Conservation (phyloP, 2,113 vertebrate genomes). For the Haemorhous mexicanus region DNA sequence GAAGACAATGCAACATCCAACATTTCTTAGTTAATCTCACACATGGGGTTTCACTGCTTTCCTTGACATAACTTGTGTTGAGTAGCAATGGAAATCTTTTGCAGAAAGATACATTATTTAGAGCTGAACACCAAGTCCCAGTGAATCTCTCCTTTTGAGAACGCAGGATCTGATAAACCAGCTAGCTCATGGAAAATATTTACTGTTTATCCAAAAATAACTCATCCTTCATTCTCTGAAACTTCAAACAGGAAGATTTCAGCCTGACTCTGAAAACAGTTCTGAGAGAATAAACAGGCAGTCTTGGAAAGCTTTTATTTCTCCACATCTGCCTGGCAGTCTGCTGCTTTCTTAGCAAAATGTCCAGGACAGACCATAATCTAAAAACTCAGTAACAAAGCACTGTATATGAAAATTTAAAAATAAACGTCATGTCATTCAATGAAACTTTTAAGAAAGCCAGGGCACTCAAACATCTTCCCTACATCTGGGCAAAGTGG, state of each 20-base stretch:
- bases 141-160: background rate
- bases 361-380: background rate
- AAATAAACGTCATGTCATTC: background rate
- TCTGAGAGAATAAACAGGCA: background rate
- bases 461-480: background rate
- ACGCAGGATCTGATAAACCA: background rate
- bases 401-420: background rate
- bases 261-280: background rate
- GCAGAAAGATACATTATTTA: background rate
- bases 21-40: background rate
- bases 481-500: background rate
- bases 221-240: background rate
- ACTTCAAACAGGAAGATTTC: background rate
- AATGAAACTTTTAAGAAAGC: background rate
- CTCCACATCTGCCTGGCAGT: background rate
- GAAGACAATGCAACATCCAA: background rate
- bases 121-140: background rate
- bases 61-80: background rate
- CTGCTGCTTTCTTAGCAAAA: background rate
- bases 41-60: background rate
- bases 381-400: background rate
- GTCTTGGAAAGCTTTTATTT: background rate
- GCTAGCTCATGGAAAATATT: background rate
- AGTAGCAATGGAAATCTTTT: background rate
- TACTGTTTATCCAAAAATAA: conserved; percentile 2